Evolutionary conservation across 1,140 invertebrate species (phyloP), one percentile per base, ranked within the genome.

Genomic region (Panulirus ornatus): DNA sequence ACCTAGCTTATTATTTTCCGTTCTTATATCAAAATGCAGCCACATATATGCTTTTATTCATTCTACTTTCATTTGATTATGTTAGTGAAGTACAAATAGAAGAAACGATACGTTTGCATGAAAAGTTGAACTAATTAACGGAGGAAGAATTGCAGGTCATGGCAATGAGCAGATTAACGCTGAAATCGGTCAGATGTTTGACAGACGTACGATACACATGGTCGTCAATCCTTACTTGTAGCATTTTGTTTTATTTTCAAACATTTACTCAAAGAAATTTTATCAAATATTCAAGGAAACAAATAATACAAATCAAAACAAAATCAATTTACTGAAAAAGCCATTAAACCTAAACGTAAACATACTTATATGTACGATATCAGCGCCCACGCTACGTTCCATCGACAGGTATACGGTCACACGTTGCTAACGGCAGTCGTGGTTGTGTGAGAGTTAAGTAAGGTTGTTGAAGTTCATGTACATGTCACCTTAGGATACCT

Each of bases 131-230:
- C 34, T 14, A 19, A 63, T 83, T 11, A 38, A 36, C 34, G 30
- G 30, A 63, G 40, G 16, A 47, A n/a, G 22, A 14, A 83, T 83
- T 44, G 22, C 14, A 70, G 38, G 27, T 36, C 11, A 2, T 83
- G 81, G 81, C 81, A 83, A 66, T 38, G 19, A 38, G 38, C 34
- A 38, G 34, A 36, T 66, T 16, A 66, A 30, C n/a, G 58, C 58
- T 66, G 38, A 40, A 42, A 27, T 58, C 81, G 36, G 34, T 19
- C 81, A 83, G 81, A 54, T 83, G 58, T n/a, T 9, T 83, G 81
- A 54, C 81, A 40, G 81, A 66, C 81, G 81, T 19, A 83, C 30
- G 54, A 63, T n/a, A 40, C 9, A n/a, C n/a, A n/a, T n/a, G n/a
- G n/a, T 38, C 14, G 22, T 11, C 0, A 83, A 0, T 5, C 9